A percentile compares a stretch with the other conserved stretches of the same genome.
Conservation (phyloP, 2,888 invertebrate species). For the Apodemia mormo region DNA sequence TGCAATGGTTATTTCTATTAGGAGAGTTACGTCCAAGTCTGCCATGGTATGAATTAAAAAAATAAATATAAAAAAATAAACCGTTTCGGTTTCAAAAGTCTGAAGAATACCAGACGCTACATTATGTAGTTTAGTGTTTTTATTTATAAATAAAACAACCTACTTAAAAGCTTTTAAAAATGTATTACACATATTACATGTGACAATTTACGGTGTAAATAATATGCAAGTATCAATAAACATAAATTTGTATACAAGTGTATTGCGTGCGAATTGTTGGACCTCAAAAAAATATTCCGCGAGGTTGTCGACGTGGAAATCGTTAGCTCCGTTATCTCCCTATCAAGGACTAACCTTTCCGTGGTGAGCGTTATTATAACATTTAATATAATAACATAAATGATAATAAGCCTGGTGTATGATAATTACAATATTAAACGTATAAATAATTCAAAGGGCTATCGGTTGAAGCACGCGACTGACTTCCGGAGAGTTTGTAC, state of each 20-base stretch:
- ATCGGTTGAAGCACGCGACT: constrained; percentile 76
- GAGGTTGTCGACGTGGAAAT: constrained; percentile 55
- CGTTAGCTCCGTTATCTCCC: constrained; percentile 61
- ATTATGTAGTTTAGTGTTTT: no score
- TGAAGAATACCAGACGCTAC: no score
- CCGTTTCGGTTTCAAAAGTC: no score
- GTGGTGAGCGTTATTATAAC: constrained; percentile 36
- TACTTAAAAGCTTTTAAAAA: no score
- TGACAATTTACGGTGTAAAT: no score
- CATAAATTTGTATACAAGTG: constrained; percentile 32
- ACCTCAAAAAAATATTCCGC: constrained; percentile 50
- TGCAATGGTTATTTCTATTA: no score
- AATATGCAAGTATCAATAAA: no score
- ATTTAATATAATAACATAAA: constrained; percentile 73
- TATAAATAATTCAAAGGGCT: constrained; percentile 80
- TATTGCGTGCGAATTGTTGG: constrained; percentile 51
- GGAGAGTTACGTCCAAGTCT: no score
- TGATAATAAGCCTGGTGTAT: constrained; percentile 75
- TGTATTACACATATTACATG: no score
- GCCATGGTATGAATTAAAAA: no score
- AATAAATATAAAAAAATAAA: no score
- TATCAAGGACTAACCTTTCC: constrained; percentile 73
- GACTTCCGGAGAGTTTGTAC: constrained; percentile 68
- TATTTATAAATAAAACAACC: no score
- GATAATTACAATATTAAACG: constrained; percentile 79